Base-by-base conservation (phyloP, 2,888 invertebrate species). In the Plemyria rubiginata region DNA sequence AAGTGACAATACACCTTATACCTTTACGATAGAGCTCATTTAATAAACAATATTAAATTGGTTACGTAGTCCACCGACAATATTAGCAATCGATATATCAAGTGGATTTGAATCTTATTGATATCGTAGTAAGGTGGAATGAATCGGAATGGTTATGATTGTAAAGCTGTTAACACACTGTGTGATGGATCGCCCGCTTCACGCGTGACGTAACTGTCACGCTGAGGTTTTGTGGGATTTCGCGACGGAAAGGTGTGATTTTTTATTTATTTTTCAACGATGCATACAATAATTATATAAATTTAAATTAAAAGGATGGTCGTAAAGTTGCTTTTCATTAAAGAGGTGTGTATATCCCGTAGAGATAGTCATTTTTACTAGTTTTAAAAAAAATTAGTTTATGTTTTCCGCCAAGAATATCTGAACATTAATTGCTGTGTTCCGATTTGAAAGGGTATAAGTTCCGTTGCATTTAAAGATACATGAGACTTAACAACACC, bases 191-290 rank as follows among this genome's bases (percentile, higher is more conserved):
- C 78, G 85, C 75, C 79, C 73, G 84, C 83, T 82, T 72, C 83
- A 86, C 85, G 87, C 86, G 86, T 90, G 90, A 86, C 87, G 78
- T 75, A 76, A 74, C 77, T 85, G 88, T 89, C 89, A 85, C 84
- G 84, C 80, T 73, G 84, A 81, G 85, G 82, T 84, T 85, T 79
- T 79, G 77, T 80, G 80, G 79, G 84, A 79, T 82, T 84, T 80
- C 79, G 77, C 2, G 81, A 81, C 84, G 84, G 74, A 73, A 68
- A 64, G 55, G 66, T 60, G 28, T 38, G 57, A 58, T 65, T 65
- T 56, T 52, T 40, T 40, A 38, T 38, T 22, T 36, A 45, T 45
- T 45, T 45, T 45, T 16, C 8, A 45, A 11, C 2, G 3, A 45
- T 15, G 36, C 9, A 11, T 38, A 11, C 36, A 1, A 8, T 1